Percentiles rank a stretch among this genome's conserved stretches.
Conservation (phyloP, 2,888 invertebrate genomes). For the Nesidiocoris tenuis region DNA sequence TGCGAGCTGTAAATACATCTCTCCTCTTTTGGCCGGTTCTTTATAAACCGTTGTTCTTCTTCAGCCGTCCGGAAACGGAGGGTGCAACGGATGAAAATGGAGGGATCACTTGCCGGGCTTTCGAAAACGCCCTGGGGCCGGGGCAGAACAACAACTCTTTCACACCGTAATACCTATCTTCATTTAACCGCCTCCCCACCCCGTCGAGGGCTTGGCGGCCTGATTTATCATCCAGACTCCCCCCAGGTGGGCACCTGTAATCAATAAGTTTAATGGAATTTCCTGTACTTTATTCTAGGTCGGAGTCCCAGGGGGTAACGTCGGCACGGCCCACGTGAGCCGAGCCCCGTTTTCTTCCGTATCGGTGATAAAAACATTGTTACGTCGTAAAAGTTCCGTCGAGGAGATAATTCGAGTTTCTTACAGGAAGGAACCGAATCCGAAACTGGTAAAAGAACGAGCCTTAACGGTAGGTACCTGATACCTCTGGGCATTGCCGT, state of each 20-base stretch:
- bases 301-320: neutral
- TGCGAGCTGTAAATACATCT: neutral
- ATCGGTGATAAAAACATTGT: neutral
- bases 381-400: neutral
- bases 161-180: constrained; percentile 10
- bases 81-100: neutral
- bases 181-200: constrained; percentile 6
- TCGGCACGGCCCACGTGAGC: neutral
- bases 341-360: neutral
- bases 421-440: neutral
- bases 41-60: neutral
- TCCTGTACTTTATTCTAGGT: constrained; percentile 1
- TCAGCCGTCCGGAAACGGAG: neutral
- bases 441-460: too few species aligned
- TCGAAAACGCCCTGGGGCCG: neutral
- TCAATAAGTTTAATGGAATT: constrained; percentile 17
- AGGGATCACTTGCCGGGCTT: neutral
- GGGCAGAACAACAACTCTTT: neutral
- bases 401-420: neutral
- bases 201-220: neutral
- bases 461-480: too few species aligned
- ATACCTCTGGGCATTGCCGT: too few species aligned
- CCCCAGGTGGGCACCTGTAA: constrained; percentile 20
- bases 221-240: constrained; percentile 23
- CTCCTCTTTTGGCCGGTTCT: neutral